These are phyloP conservation scores for Thamnophis elegans DNA, from an alignment of 2,797 vertebrate species.

Conservation along the genomic window DNA sequence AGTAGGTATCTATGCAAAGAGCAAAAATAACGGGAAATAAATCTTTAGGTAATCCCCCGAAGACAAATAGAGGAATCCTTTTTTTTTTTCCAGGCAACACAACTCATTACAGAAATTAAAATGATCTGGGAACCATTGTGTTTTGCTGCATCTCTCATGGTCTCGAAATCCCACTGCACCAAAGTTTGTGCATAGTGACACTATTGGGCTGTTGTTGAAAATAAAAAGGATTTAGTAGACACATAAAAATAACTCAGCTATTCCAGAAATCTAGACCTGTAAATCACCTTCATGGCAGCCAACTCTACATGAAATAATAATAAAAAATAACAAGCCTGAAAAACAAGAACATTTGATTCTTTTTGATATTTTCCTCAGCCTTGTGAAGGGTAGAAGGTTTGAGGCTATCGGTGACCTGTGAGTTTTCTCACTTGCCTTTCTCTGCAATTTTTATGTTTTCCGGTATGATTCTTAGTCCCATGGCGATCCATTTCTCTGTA, in stretches of 20 bases:
- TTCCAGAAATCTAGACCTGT: conserved; percentile 39
- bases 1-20: neutral
- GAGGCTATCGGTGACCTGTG: neutral
- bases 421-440: conserved; percentile 4
- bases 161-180: neutral
- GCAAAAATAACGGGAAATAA: neutral
- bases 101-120: neutral
- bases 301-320: conserved; percentile 31
- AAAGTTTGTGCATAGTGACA: neutral
- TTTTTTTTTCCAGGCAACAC: neutral
- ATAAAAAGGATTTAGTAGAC: neutral
- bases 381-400: neutral
- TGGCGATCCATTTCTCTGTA: neutral
- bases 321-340: conserved; percentile 36
- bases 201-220: neutral
- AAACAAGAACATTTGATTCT: conserved; percentile 35
- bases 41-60: neutral
- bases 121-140: neutral
- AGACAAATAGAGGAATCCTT: neutral
- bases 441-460: conserved; percentile 2
- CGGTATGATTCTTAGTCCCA: conserved; percentile 22
- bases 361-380: conserved; percentile 3
- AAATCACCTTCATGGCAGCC: conserved; percentile 31
- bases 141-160: neutral
- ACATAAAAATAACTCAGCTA: conserved; percentile 44